Base-by-base conservation (phyloP, 2,888 invertebrate species). In the Axea sp. region DNA sequence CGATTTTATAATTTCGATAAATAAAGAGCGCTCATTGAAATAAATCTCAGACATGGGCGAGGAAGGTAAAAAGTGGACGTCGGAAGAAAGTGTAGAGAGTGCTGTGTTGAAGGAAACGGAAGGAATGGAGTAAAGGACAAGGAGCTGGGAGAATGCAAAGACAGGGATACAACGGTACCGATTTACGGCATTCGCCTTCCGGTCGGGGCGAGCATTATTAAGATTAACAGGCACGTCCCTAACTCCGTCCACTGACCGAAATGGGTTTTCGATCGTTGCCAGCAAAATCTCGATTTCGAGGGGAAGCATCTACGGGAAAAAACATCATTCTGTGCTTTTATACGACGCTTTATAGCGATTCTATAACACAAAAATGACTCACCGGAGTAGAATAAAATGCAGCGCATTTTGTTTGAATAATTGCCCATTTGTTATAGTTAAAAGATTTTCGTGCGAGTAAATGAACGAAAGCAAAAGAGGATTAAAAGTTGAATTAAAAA, bases 131-230 rank as follows among this genome's bases (percentile, higher is more conserved):
- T 72, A 73, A 76, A 74, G 69, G 72, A 76, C 75, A 73, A 65
- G 73, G 73, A 73, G 64, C 67, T 8, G 75, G n/a, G 69, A 74
- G 72, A 62, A 60, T 17, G 67, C 51, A 35, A 62, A 74, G 71
- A 76, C 75, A 75, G 77, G 78, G 68, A 77, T 76, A 62, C 75
- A 71, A 72, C 45, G 62, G 67, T 71, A 69, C 77, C 82, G 83
- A 85, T 86, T 86, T 86, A 86, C 84, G 82, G 81, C 83, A 76
- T 69, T 72, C 76, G 72, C 79, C 80, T 84, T 86, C 86, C 86
- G 86, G 78, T 76, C 78, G 79, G 78, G 71, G 78, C 81, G 81
- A 81, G 78, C 85, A 81, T 86, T 86, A 86, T 86, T 83, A 81
- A 86, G 86, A 87, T 87, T 86, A 85, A 85, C 83, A 81, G 82